Percentiles rank a stretch among this genome's conserved stretches.
Conservation (phyloP, 1,140 invertebrate species). For the Cotesia chilonis region DNA sequence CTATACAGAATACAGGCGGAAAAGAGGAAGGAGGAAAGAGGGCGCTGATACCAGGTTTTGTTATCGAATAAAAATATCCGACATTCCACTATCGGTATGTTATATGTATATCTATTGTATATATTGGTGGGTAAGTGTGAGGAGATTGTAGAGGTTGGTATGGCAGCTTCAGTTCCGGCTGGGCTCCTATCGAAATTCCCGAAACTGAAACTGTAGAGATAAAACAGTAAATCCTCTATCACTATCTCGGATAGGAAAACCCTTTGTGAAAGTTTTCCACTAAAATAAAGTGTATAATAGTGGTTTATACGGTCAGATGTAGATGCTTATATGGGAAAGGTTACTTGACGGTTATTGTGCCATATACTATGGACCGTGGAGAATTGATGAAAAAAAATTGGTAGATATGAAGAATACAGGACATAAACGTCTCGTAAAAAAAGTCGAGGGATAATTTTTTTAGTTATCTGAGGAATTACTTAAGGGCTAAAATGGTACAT, state of each 20-base stretch:
- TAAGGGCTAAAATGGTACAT: too few relatives aligned
- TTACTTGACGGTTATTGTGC: too few relatives aligned
- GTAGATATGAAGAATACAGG: too few relatives aligned
- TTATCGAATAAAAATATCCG: conserved; percentile 34
- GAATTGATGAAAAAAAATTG: too few relatives aligned
- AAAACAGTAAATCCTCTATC: conserved; percentile 26
- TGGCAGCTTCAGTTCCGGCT: conserved; percentile 16
- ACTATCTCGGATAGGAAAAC: neutral
- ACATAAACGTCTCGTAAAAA: too few relatives aligned
- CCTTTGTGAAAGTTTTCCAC: conserved; percentile 7
- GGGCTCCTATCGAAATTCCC: conserved; percentile 24
- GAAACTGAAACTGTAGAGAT: conserved; percentile 20
- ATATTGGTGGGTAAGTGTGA: too few relatives aligned
- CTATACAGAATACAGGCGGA: too few relatives aligned
- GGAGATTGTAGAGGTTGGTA: too few relatives aligned
- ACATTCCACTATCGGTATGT: conserved; percentile 23
- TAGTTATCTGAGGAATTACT: too few relatives aligned
- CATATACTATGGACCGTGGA: too few relatives aligned
- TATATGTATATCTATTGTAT: neutral
- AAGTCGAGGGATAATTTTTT: too few relatives aligned
- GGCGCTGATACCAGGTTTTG: conserved; percentile 12
- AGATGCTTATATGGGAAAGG: neutral
- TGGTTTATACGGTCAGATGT: neutral
- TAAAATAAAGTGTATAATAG: conserved; percentile 2
- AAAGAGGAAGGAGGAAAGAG: conserved; percentile 21